Evolutionary conservation across 1,140 invertebrate species (phyloP).

Genomic region (Lucilia cuprina): DNA sequence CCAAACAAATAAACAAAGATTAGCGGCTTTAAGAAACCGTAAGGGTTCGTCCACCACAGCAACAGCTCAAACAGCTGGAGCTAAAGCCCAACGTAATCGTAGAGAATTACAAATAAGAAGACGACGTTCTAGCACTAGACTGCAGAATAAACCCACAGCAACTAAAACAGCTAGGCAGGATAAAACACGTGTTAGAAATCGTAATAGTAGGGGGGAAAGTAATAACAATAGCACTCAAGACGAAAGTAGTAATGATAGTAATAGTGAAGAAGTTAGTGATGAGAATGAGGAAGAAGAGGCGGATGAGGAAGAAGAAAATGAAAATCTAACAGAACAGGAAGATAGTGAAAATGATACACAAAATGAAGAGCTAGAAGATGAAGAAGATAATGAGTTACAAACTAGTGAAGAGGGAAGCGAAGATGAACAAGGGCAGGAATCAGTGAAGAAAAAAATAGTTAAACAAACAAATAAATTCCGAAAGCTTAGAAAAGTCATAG

Average conservation of each 20-base stretch:
- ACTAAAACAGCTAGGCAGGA: not conserved
- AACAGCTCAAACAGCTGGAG: not conserved
- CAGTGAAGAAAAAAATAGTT: not conserved
- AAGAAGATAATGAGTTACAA: not conserved
- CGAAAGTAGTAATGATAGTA: not conserved
- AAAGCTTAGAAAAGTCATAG: not conserved
- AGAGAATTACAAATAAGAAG: not conserved
- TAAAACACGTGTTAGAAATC: constrained; percentile 29
- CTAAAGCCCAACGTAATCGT: constrained; percentile 3
- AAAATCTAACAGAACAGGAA: not conserved
- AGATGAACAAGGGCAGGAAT: not conserved
- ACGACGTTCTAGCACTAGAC: not conserved
- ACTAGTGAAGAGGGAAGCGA: not conserved
- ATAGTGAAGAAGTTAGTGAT: not conserved
- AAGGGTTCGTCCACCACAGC: constrained; percentile 19
- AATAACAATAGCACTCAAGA: not conserved
- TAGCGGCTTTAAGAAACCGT: constrained; percentile 44
- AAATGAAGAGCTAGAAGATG: not conserved
- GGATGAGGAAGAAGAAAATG: not conserved
- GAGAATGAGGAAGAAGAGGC: not conserved
- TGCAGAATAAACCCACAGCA: not conserved
- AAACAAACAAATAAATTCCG: not conserved
- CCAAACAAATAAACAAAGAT: not conserved
- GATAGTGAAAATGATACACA: not conserved
- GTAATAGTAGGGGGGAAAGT: not conserved